Evolutionary conservation across 1,140 invertebrate species (phyloP).

Genomic region (Acromyrmex charruanus): DNA sequence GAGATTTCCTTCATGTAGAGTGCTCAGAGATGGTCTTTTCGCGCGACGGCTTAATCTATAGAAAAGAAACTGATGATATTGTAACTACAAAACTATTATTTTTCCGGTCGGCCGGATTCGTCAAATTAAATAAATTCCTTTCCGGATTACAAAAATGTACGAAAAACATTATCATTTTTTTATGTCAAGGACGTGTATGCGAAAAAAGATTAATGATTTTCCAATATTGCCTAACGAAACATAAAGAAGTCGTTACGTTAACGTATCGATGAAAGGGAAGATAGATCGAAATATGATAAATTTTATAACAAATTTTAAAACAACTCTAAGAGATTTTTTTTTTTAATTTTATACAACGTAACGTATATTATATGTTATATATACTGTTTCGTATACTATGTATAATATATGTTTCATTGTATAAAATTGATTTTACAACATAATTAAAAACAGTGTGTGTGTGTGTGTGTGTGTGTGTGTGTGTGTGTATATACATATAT

Average conservation of each 20-base stretch:
- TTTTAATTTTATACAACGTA: neutral
- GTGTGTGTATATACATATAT: no score
- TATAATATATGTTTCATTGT: no score
- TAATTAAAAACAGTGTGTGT: neutral
- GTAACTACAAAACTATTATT: neutral
- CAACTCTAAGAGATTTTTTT: neutral
- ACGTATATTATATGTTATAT: no score
- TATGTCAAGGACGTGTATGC: neutral
- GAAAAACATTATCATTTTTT: constrained; percentile 32
- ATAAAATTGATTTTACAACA: no score
- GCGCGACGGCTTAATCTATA: constrained; percentile 87
- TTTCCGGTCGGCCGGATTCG: neutral
- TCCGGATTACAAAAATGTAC: neutral
- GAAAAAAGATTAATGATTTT: constrained; percentile 24
- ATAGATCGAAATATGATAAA: neutral
- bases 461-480: no score
- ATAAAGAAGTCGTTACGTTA: neutral
- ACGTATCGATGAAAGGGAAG: neutral
- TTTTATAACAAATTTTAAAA: neutral
- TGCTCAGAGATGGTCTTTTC: constrained; percentile 91
- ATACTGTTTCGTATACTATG: no score
- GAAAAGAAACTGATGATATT: constrained; percentile 47
- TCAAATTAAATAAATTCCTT: constrained; percentile 10
- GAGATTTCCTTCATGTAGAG: constrained; percentile 88
- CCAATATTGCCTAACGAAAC: constrained; percentile 26